Evolutionary conservation across 2,888 invertebrate species (phyloP).

Genomic region (Apodemia mormo): DNA sequence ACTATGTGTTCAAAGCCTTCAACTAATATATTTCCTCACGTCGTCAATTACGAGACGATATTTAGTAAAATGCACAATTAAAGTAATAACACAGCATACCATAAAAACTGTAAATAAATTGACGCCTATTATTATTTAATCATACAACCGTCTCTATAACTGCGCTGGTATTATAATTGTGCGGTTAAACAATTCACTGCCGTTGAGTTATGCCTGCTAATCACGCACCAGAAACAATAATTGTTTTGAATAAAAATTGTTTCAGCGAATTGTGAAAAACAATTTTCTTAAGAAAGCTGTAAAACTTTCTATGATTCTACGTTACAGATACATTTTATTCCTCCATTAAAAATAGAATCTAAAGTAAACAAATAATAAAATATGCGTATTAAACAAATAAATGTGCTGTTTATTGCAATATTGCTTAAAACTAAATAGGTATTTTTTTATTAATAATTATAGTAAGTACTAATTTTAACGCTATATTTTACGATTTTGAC

Average conservation of each 20-base stretch:
- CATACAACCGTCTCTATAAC: not conserved
- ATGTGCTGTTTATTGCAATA: no score
- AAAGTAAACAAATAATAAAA: not conserved
- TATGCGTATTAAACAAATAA: no score
- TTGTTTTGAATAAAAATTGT: constrained; percentile 12
- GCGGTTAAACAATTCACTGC: constrained; percentile 14
- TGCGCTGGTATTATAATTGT: constrained; percentile 19
- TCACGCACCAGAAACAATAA: constrained; percentile 32
- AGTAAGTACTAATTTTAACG: no score
- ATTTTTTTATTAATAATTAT: no score
- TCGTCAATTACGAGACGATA: not conserved
- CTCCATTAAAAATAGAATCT: not conserved
- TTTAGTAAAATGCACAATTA: not conserved
- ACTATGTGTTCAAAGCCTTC: no score
- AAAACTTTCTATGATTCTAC: not conserved
- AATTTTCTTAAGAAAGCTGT: constrained; percentile 19
- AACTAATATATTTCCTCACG: not conserved
- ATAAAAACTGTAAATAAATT: not conserved
- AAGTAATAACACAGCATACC: not conserved
- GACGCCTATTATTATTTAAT: constrained; percentile 6
- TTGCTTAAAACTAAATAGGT: no score
- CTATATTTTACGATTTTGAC: no score
- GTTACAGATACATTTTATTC: not conserved
- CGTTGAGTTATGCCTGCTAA: constrained; percentile 26
- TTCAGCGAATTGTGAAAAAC: constrained; percentile 10